Conservation (phyloP, 2,888 invertebrate species). For the Auanema freiburgensis region DNA sequence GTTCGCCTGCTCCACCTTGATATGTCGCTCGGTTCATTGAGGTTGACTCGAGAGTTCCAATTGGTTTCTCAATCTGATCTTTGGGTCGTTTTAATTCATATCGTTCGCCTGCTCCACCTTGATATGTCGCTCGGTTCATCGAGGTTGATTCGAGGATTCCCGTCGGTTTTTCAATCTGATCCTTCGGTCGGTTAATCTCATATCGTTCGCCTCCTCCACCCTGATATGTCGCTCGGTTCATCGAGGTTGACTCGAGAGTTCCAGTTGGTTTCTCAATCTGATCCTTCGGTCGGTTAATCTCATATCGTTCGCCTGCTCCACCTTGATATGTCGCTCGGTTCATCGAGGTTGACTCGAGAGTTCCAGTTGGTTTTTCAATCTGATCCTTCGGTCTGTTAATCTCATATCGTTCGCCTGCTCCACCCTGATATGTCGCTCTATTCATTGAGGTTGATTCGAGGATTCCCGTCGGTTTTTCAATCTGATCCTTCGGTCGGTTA, state of each 20-base stretch:
- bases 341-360: not conserved
- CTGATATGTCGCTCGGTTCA: not conserved
- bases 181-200: not conserved
- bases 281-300: not conserved
- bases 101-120: constrained; percentile 6
- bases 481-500: constrained; percentile 6
- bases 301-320: constrained; percentile 4
- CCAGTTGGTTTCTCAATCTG: constrained; percentile 3
- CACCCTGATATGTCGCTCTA: constrained; percentile 6
- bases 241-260: not conserved
- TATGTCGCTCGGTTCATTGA: constrained; percentile 3
- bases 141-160: not conserved
- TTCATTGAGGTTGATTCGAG: constrained; percentile 8
- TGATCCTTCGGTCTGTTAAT: constrained; percentile 9
- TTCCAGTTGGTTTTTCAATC: constrained; percentile 1
- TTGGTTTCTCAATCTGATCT: constrained; percentile 10
- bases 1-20: constrained; percentile 8
- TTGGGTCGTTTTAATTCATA: constrained; percentile 3
- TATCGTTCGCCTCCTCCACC: constrained; percentile 4
- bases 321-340: not conserved
- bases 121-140: not conserved
- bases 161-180: not conserved
- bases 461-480: constrained; percentile 6
- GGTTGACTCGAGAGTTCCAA: not conserved
- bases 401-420: not conserved